Evolutionary conservation across 30 jellyfish, hydroid and myxozoan species (phyloP), one percentile per base, ranked within the genome.

Genomic region (Aurelia sp.): DNA sequence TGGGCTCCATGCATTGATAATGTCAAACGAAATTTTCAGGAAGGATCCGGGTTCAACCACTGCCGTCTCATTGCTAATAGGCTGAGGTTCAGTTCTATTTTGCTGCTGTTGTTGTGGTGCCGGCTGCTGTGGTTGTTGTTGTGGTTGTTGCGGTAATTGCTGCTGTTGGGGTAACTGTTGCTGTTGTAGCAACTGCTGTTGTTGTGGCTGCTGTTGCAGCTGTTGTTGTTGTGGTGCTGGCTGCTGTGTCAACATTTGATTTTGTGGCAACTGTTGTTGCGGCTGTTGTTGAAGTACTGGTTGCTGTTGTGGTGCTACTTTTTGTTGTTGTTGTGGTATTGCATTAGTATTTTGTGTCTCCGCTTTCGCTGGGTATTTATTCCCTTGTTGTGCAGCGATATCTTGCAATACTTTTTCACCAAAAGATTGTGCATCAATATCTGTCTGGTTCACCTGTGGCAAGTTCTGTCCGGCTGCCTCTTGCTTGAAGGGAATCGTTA

Each of bases 1-100:
- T 11, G 89, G 93, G 55, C 67, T 74, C 90, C 92, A 93, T 2
- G 87, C 38, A 63, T 27, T 77, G 65, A 88, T 62, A 58, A 93
- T 71, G n/a, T 84, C 92, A 73, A 93, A 93, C 7, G 84, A 53
- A 38, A 89, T 72, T 18, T 57, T 63, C 38, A 82, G 84, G 38
- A 38, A 64, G n/a, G 86, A 57, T 20, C 33, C 79, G n/a, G 62
- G 59, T 3, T 65, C 64, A 16, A 38, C 15, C 8, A 48, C 75
- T 19, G 74, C 58, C 1, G 67, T 50, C 27, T 66, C 67, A 31
- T 67, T 81, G 74, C 35, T 15, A 9, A 9, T 51, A 12, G 52
- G 51, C 58, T 79, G 50, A 38, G 50, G 50, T 5, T 38, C 9
- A 4, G 50, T 38, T 38, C 9, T 38, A 38, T 38, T 16, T 19